Evolutionary conservation across 2,797 vertebrate species (phyloP), one percentile per base, ranked within the genome.

Genomic region (Lagodon rhomboides): DNA sequence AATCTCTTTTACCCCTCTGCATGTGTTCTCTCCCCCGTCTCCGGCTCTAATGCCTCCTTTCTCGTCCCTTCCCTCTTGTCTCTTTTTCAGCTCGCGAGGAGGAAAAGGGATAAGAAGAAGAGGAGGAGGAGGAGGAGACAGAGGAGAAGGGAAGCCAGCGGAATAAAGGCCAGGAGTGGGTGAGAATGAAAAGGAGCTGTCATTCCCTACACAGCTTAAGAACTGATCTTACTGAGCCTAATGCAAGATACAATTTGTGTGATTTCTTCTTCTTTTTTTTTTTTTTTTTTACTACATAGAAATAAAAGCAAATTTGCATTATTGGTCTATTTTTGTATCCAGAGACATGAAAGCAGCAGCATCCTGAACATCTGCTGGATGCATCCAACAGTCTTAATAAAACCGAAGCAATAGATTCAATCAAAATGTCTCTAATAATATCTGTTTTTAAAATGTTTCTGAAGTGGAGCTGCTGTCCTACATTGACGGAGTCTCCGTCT

Each of bases 241-340:
- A 93, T 91, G 86, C 80, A 59, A 91, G 84, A 94, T 91, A 94
- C 92, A 92, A 91, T 95, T 92, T 91, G 89, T 83, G 86, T 91
- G 91, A 82, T 80, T 82, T 38, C 9, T 38, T 34, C 5, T 30
- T 30, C 5, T 6, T 30, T 11, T 38, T 10, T 38, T 38, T 38
- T 38, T 38, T 11, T 38, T 38, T 38, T 38, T 38, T 38, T 38
- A 77, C 23, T 27, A 79, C 23, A 27, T 16, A 41, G 62, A 80
- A 82, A 56, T 86, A 53, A 62, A 81, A 50, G 22, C 12, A 78
- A 59, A 82, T 80, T 44, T 77, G 17, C 41, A 78, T 89, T 87
- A 88, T 78, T 74, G 22, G 15, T 76, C 71, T 87, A 85, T 88
- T 89, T 91, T 78, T 83, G 59, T 23, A 56, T 30, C 30, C 27